Evolutionary conservation across 2,888 invertebrate species (phyloP), one percentile per base, ranked within the genome.

Genomic region (Diarsia dahlii): DNA sequence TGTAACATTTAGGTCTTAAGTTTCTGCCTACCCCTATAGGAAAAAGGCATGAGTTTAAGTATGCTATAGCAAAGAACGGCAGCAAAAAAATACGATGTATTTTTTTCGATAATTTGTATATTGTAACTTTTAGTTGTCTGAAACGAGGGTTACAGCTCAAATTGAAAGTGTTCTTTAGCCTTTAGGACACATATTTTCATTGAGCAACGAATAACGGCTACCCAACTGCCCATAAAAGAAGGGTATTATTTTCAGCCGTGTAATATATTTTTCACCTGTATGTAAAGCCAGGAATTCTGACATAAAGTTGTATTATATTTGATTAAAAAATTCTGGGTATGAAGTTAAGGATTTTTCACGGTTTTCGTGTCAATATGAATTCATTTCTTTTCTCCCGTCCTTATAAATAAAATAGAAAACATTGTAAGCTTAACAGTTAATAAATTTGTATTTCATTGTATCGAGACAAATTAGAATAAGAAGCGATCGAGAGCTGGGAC

Each of bases 401-500:
- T 71, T 78, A 75, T 76, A 75, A 65, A 71, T 76, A 75, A 65
- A 71, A 10, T 81, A 86, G 71, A 80, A 52, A 52, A 34, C 84
- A 84, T 81, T 77, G 62, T 65, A 58, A 50, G 65, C 70, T 78
- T 81, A 70, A 80, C 76, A 74, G 80, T 74, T 74, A 65, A 71
- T 73, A 73, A 73, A 71, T 74, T 81, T 78, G 52, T 81, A 74
- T 76, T 70, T 69, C 64, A 72, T 82, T 76, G 39, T 84, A 77
- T 70, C 71, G 74, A 76, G 65, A 76, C 66, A 83, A 74, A 83
- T 76, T 86, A 62, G 73, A 60, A 60, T 77, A 45, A 58, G 89
- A 89, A 89, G 89, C 89, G 89, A 89, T 89, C 88, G 72, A 69
- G 75, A 76, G 87, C 82, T 45, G 54, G 18, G 9, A 62, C 52